Evolutionary conservation across 64 coral and sea anemone genomes (phyloP).

Genomic region (Montipora capricornis): DNA sequence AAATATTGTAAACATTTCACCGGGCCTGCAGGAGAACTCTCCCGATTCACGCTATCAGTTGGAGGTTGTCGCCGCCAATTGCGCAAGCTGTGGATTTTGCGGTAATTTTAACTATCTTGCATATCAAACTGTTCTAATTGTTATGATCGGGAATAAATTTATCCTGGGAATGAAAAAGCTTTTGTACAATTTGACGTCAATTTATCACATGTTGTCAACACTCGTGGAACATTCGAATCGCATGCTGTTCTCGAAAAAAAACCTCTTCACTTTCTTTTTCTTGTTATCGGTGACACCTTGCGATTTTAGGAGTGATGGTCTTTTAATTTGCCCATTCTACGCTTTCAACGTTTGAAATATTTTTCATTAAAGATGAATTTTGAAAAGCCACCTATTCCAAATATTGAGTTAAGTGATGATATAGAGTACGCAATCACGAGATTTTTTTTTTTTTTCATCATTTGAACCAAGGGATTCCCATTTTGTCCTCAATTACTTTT

Average conservation of each 20-base stretch:
- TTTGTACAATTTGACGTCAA: conserved; percentile 1
- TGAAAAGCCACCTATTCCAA: no score
- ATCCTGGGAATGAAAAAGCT: not conserved
- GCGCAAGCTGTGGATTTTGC: conserved; percentile 84
- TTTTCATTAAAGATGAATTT: not conserved
- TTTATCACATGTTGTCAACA: not conserved
- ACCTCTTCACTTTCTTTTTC: not conserved
- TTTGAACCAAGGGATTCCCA: no score
- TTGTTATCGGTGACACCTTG: not conserved
- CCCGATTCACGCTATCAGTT: conserved; percentile 81
- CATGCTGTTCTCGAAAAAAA: not conserved
- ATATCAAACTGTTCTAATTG: conserved; percentile 15
- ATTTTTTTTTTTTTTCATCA: no score
- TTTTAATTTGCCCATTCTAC: not conserved
- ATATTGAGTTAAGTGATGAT: no score
- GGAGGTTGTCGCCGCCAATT: conserved; percentile 89
- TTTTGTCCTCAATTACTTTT: no score
- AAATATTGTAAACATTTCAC: conserved; percentile 94
- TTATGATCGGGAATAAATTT: not conserved
- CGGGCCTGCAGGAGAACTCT: conserved; percentile 75
- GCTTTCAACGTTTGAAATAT: not conserved
- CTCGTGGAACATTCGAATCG: not conserved
- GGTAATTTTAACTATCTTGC: conserved; percentile 48
- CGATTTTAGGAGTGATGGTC: not conserved
- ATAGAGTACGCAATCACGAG: no score